Base-by-base conservation (phyloP, 1,140 invertebrate species). In the Grapholita molesta region DNA sequence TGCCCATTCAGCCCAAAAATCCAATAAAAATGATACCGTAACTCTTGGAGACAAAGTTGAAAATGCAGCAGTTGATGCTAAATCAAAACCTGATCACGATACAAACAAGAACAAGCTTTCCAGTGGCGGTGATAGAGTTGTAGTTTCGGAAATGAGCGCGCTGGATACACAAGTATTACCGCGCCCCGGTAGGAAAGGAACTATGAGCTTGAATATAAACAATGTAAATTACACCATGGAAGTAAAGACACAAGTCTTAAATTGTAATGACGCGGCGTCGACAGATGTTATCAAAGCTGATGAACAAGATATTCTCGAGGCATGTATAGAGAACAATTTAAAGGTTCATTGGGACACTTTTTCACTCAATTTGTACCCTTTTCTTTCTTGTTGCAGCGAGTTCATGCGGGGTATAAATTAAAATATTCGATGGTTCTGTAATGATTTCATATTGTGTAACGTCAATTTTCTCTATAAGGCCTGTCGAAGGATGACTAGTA, bases 41-140 rank as follows among this genome's bases (percentile, higher is more conserved):
- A 78, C 64, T 24, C 35, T 24, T 53, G 55, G 42, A 35, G 66
- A 72, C 72, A 81, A 74, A 82, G 72, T 72, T 74, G 28, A 84
- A 72, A 77, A 75, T 76, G 5, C 32, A 38, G 64, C 15, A 12
- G 32, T 18, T 21, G 61, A 64, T 64, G 68, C 72, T 61, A 35
- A 64, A 55, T 57, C 24, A 33, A 7, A 74, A 67, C 55, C 64
- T 42, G 57, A 70, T 71, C 68, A 69, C 72, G 73, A 80, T 67
- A 76, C 79, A 78, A 69, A 69, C 69, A 70, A 85, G 72, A 85
- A 81, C 77, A 76, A 75, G 71, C 79, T 83, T 83, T 84, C 83
- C 78, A 78, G 78, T 72, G 77, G 76, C 79, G 72, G 79, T 80
- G 84, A 87, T 81, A 85, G 81, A 86, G 84, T 84, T 86, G 77